Base-by-base conservation (phyloP, 2,113 vertebrate species). In the Pseudorectes ferrugineus region DNA sequence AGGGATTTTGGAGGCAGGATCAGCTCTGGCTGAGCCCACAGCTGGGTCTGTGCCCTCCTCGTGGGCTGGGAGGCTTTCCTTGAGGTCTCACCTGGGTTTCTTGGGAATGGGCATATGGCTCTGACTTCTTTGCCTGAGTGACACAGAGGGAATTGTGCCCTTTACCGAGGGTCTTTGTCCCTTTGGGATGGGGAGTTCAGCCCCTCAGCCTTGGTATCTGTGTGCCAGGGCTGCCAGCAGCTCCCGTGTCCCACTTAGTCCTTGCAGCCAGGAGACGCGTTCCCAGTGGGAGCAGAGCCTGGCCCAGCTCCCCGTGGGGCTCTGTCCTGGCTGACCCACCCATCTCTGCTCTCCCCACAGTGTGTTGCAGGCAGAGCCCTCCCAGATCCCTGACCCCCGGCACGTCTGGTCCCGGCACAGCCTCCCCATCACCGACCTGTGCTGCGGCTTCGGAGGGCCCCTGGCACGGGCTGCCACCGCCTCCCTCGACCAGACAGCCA, bases 401-500 rank as follows among this genome's bases (percentile, higher is more conserved):
- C 98, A 99, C 5, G 95, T 99, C 66, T 99, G 99, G 97, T 98
- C 99, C 33, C 98, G 97, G 14, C 99, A 99, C 96, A 98, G 99
- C 21, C 98, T 99, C 26, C 99, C 99, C 74, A 97, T 99, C 97
- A 99, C 99, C 2, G 99, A 99, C 96, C 92, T 99, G 93, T 99
- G 99, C 97, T 99, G 99, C 5, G 99, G 99, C 85, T 96, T 99
- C 2, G 99, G 99, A 73, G 99, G 99, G 68, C 97, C 98, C 55
- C 96, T 99, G 97, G 98, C 98, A 38, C 97, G 99, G 72, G 97
- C 98, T 6, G 98, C 98, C 51, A 99, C 99, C 0, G 97, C 99
- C 14, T 99, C 99, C 6, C 97, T 99, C 45, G 99, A 99, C 97
- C 99, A 99, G 95, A 99, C 99, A 0, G 98, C 98, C 4, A 99